Evolutionary conservation across 1,140 invertebrate genomes (phyloP).

Genomic region (Penaeus vannamei): DNA sequence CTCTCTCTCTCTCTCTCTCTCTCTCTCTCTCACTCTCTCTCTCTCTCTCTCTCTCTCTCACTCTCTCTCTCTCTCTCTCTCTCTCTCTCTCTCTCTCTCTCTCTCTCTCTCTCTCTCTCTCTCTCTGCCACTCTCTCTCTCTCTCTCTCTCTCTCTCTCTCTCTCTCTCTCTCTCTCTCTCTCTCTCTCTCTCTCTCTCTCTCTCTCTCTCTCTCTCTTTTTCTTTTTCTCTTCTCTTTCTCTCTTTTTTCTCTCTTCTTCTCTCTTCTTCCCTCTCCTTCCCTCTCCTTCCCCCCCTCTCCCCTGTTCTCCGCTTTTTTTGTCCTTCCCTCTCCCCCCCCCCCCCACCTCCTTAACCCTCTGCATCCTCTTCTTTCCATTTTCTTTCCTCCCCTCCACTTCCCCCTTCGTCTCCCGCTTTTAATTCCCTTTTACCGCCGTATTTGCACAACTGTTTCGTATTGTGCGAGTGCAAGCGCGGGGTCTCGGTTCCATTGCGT

Average conservation of each 20-base stretch:
- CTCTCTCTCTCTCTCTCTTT: background rate
- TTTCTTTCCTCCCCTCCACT: background rate
- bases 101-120: background rate
- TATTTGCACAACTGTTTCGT: too few relatives aligned
- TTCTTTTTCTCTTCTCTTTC: background rate
- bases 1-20: conserved; percentile 35
- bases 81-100: background rate
- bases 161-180: conserved; percentile 33
- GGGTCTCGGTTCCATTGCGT: too few relatives aligned
- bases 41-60: background rate
- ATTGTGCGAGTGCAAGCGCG: too few relatives aligned
- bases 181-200: conserved; percentile 28
- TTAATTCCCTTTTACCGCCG: too few relatives aligned
- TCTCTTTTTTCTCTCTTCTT: background rate
- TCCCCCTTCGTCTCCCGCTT: too few relatives aligned
- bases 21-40: background rate
- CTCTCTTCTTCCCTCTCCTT: background rate
- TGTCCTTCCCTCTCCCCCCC: too few relatives aligned
- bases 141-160: background rate
- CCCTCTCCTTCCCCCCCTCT: background rate
- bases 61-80: background rate
- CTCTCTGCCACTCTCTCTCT: background rate
- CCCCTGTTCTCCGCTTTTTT: too few relatives aligned
- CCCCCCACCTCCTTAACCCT: too few relatives aligned
- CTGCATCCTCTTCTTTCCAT: background rate